A percentile compares a stretch with the other conserved stretches of the same genome.
These are phyloP conservation scores for Bradysia coprophila DNA, from an alignment of 1,140 invertebrate genomes.

Conservation along the genomic window DNA sequence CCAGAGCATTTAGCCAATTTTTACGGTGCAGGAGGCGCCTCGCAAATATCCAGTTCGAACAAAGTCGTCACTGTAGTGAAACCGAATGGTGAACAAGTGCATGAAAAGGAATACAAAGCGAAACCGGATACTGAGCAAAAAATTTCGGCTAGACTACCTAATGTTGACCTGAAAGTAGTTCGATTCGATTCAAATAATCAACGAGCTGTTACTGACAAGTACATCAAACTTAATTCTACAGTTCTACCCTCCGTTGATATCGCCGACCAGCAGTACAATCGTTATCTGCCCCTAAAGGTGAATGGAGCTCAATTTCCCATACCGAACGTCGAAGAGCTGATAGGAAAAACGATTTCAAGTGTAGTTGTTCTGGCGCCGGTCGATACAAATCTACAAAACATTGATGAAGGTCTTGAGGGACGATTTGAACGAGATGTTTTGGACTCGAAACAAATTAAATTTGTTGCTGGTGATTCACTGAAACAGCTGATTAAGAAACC, in stretches of 20 bases:
- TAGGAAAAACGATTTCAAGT: slow-evolving; percentile 53
- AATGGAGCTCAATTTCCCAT: slow-evolving; percentile 67
- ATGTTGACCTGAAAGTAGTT: slow-evolving; percentile 69
- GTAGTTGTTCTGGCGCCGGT: slow-evolving; percentile 68
- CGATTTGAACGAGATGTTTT: slow-evolving; percentile 25
- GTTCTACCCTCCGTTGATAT: slow-evolving; percentile 52
- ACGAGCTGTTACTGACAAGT: slow-evolving; percentile 51
- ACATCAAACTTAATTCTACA: slow-evolving; percentile 50
- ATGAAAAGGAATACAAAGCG: slow-evolving; percentile 27
- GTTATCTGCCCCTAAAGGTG: slow-evolving; percentile 64
- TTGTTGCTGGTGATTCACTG: slow-evolving; percentile 45
- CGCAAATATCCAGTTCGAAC: slow-evolving; percentile 47
- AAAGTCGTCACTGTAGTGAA: slow-evolving; percentile 40
- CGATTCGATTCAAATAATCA: slow-evolving; percentile 53
- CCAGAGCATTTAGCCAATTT: slow-evolving; percentile 70
- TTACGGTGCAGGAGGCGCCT: slow-evolving; percentile 52
- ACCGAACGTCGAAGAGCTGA: slow-evolving; percentile 49
- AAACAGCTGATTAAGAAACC: slow-evolving; percentile 57
- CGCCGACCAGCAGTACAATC: slow-evolving; percentile 54
- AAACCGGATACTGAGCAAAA: slow-evolving; percentile 17
- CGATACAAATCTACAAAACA: slow-evolving; percentile 23
- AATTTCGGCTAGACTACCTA: slow-evolving; percentile 26
- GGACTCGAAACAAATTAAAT: slow-evolving; percentile 35
- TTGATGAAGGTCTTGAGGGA: slow-evolving; percentile 14
- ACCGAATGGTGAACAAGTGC: slow-evolving; percentile 33